Percentiles rank a stretch among this genome's conserved stretches.
Conservation (phyloP, 2,888 invertebrate species). For the Cyclophora punctaria region DNA sequence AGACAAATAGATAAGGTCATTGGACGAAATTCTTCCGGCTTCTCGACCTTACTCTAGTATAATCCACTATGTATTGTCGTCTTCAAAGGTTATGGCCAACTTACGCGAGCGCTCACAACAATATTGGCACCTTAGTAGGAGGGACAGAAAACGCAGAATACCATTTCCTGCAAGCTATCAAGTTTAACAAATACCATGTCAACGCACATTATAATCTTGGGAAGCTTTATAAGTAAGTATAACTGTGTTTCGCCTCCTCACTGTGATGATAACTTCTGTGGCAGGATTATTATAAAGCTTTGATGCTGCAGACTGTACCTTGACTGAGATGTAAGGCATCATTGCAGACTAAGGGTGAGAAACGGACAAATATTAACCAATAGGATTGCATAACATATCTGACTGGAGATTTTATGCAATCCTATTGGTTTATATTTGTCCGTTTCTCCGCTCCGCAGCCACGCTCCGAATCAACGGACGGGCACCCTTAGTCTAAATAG, state of each 20-base stretch:
- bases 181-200: slow-evolving; percentile 84
- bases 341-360: neutral
- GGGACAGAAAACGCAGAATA: slow-evolving; percentile 81
- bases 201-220: slow-evolving; percentile 91
- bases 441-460: too few species aligned
- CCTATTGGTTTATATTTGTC: too few species aligned
- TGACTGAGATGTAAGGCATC: neutral
- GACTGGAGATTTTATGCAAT: too few species aligned
- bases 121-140: slow-evolving; percentile 85
- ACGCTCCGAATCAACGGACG: too few species aligned
- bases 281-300: neutral
- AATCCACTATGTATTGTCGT: neutral
- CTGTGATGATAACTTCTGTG: too few species aligned
- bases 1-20: too few species aligned
- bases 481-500: too few species aligned
- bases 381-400: too few species aligned
- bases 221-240: slow-evolving; percentile 83
- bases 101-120: slow-evolving; percentile 91
- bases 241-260: too few species aligned
- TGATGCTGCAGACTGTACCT: neutral
- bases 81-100: slow-evolving; percentile 83
- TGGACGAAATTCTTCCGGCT: too few species aligned
- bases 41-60: too few species aligned
- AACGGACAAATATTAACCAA: too few species aligned
- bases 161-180: slow-evolving; percentile 84